Evolutionary conservation across 2,888 invertebrate species (phyloP), one percentile per base, ranked within the genome.

Genomic region (Neoscelio sp.): DNA sequence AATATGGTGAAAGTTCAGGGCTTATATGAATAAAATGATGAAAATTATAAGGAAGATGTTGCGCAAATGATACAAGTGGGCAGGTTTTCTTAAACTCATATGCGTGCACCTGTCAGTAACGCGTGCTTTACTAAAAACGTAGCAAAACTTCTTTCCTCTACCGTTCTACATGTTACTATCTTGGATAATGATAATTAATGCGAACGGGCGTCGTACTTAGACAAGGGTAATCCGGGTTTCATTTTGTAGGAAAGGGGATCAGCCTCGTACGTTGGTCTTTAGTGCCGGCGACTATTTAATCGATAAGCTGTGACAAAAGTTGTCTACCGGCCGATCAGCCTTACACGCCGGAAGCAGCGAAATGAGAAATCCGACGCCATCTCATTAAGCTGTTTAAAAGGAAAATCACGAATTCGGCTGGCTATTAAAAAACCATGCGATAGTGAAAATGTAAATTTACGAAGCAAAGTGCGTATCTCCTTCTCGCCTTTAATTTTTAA

Each of bases 161-260:
- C 58, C 78, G 65, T 67, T 71, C 26, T 67, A 67, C 54, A 58
- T 48, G 65, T 30, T 65, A 73, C 78, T 52, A 38, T 46, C 62
- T 65, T 62, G 33, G 67, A 30, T 78, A 78, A 78, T 78, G 78
- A 78, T 65, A 78, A 78, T 78, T 73, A 78, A 78, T 78, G 73
- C 60, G 28, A 54, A 17, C 65, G 65, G 65, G 67, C 58, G 46
- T 20, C 44, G 46, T 60, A 62, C 73, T 78, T 40, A 58, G 71
- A 71, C 71, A 56, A 71, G 33, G 60, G 65, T 78, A 73, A 78
- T 78, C 78, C 67, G 42, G 42, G 50, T 44, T 71, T 67, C 77
- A 40, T 73, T 78, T 58, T 28, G 44, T 35, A 54, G 65, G 38
- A 50, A 65, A 54, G 42, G 73, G 73, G 73, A 78, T 73, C 67